These are phyloP conservation scores for Agelas oroides DNA, from an alignment of 37 sponge, comb jelly and placozoan genomes.

Conservation along the genomic window DNA sequence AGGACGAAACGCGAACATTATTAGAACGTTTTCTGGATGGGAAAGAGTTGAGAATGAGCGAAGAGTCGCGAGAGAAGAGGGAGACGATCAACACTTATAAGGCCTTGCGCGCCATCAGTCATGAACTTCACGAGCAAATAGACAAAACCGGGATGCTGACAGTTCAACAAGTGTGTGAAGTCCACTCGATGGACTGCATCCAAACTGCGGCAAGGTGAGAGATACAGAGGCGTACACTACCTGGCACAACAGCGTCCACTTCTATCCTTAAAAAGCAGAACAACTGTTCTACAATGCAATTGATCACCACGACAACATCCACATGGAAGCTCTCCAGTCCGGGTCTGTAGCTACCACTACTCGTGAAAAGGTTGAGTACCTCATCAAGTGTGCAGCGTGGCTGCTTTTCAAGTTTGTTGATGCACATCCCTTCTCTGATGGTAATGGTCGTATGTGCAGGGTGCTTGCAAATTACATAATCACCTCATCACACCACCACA, in stretches of 20 bases:
- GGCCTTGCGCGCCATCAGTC: slow-evolving; percentile 22
- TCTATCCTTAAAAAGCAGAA: slow-evolving; percentile 38
- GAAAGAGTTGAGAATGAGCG: background rate
- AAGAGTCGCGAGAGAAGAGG: background rate
- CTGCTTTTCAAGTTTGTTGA: slow-evolving; percentile 62
- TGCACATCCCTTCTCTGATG: slow-evolving; percentile 74
- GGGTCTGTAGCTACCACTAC: background rate
- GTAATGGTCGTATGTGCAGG: slow-evolving; percentile 77
- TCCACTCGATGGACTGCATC: slow-evolving; percentile 45
- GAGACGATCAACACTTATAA: slow-evolving; percentile 56
- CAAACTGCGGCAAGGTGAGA: slow-evolving; percentile 42
- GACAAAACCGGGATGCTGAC: slow-evolving; percentile 45
- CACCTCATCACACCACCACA: slow-evolving; percentile 49
- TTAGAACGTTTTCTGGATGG: background rate
- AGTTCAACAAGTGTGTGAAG: slow-evolving; percentile 46
- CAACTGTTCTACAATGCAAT: slow-evolving; percentile 30
- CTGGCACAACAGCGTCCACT: slow-evolving; percentile 18
- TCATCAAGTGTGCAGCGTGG: slow-evolving; percentile 67
- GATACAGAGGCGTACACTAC: slow-evolving; percentile 34
- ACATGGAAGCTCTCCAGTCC: slow-evolving; percentile 10
- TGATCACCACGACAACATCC: slow-evolving; percentile 62
- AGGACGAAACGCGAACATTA: slow-evolving; percentile 29
- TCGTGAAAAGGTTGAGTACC: background rate
- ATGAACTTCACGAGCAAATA: slow-evolving; percentile 32
- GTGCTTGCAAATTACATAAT: slow-evolving; percentile 58